A percentile compares a stretch with the other conserved stretches of the same genome.
These are phyloP conservation scores for crab-eating macaque (Macaca fascicularis) DNA, from an alignment of 2,113 vertebrate species.

Conservation along the genomic window T2T-MFA8v1.1 NC_088376.1:187189001-187189500, in stretches of 20 bases:
- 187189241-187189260: background rate
- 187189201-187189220: background rate
- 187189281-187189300: background rate
- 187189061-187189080: background rate
- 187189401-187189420: background rate
- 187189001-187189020: background rate
- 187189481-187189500: background rate
- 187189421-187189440: background rate
- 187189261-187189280: background rate
- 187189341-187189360: background rate
- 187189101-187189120: background rate
- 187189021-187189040: background rate
- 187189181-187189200: background rate
- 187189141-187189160: background rate
- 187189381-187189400: background rate
- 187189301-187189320: background rate
- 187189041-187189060: background rate
- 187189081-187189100: background rate
- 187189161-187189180: background rate
- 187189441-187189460: background rate
- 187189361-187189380: background rate
- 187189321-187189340: background rate
- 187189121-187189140: background rate
- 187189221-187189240: background rate
- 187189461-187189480: background rate